These are phyloP conservation scores for Danio kyathit DNA, from an alignment of 2,797 vertebrate genomes.

Conservation along the genomic window DNA sequence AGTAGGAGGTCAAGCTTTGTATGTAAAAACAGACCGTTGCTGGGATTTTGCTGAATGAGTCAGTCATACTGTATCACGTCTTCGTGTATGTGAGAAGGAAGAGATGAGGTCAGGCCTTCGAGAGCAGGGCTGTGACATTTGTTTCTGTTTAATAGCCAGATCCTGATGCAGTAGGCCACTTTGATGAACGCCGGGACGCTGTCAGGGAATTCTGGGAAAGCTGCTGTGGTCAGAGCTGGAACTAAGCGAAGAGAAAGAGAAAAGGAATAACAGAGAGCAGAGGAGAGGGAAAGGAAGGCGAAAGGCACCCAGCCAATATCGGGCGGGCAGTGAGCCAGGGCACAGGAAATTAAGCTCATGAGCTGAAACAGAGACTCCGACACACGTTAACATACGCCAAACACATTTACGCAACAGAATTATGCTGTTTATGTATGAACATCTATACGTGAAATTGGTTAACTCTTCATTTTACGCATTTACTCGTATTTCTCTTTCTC, in stretches of 20 bases:
- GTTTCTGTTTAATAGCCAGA: constrained; percentile 33
- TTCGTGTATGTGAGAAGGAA: neutral
- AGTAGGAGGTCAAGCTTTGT: constrained; percentile 13
- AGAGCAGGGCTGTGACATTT: constrained; percentile 36
- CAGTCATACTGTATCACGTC: constrained; percentile 19
- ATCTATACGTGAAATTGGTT: constrained; percentile 38
- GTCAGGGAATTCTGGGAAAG: constrained; percentile 44
- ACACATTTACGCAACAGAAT: constrained; percentile 35
- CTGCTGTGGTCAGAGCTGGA: constrained; percentile 33
- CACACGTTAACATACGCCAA: constrained; percentile 25
- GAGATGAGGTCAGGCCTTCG: constrained; percentile 23
- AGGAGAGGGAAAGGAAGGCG: constrained; percentile 8
- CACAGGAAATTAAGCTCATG: constrained; percentile 67
- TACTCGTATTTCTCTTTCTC: constrained; percentile 3
- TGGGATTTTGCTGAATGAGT: constrained; percentile 5
- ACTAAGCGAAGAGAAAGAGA: constrained; percentile 20
- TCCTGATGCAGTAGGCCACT: constrained; percentile 1
- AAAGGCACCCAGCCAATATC: constrained; percentile 28
- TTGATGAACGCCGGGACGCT: constrained; percentile 24
- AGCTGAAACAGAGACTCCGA: constrained; percentile 40
- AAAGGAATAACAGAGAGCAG: constrained; percentile 6
- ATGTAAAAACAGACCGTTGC: constrained; percentile 1
- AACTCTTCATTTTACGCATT: constrained; percentile 10
- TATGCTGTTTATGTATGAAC: constrained; percentile 22
- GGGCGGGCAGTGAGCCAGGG: constrained; percentile 55